These are phyloP conservation scores for Pseudococcus viburni DNA, from an alignment of 2,888 invertebrate species.

Conservation along the genomic window DNA sequence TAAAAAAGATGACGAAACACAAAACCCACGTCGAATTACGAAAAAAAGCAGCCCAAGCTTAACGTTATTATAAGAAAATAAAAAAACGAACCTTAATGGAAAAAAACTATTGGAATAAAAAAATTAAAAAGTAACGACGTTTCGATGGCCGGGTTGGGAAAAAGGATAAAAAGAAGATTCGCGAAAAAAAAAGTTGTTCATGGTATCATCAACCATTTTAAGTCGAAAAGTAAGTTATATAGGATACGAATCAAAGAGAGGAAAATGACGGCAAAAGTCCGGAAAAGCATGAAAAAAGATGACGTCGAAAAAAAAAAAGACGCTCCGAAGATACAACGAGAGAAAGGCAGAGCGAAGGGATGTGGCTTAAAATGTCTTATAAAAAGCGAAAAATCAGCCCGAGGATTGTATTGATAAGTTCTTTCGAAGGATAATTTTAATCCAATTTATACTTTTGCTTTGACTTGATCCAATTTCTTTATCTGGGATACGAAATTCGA, in stretches of 20 bases:
- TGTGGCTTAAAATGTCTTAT: slow-evolving; percentile 48
- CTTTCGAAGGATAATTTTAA: slow-evolving; percentile 60
- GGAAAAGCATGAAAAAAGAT: slow-evolving; percentile 48
- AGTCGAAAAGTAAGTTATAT: slow-evolving; percentile 51
- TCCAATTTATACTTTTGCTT: slow-evolving; percentile 62
- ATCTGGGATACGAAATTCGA: background rate
- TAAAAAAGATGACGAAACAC: slow-evolving; percentile 27
- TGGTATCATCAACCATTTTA: slow-evolving; percentile 50
- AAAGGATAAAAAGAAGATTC: background rate
- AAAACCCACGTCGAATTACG: slow-evolving; percentile 11
- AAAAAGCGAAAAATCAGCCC: slow-evolving; percentile 57
- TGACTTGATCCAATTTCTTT: slow-evolving; percentile 58
- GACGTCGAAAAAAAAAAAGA: slow-evolving; percentile 7
- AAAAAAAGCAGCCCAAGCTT: background rate
- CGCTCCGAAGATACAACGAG: background rate
- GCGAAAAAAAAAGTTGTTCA: slow-evolving; percentile 21
- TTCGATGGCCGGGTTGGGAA: background rate
- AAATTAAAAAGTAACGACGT: slow-evolving; percentile 38
- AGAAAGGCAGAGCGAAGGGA: background rate
- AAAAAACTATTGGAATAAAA: slow-evolving; percentile 24
- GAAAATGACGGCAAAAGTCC: slow-evolving; percentile 56
- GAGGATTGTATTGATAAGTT: slow-evolving; percentile 64
- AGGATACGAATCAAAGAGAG: slow-evolving; percentile 35
- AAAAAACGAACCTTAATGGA: slow-evolving; percentile 42
- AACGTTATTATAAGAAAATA: slow-evolving; percentile 28